Conservation (phyloP, 2,888 invertebrate genomes). For the Invenusta paracnida region DNA sequence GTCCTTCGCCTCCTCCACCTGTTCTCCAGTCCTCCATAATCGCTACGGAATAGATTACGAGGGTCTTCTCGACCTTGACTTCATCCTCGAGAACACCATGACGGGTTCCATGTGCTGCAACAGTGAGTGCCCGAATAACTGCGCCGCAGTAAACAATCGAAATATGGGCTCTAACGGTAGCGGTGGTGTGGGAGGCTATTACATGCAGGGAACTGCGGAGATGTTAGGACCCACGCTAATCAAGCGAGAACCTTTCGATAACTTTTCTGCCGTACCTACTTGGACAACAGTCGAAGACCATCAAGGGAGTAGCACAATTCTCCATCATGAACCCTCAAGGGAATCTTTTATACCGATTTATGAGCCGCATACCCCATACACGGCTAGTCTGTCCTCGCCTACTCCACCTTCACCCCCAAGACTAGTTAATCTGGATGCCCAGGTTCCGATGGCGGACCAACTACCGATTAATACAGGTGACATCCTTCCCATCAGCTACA, state of each 20-base stretch:
- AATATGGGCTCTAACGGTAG: background rate
- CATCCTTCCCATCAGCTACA: background rate
- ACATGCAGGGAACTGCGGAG: background rate
- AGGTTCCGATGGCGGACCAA: background rate
- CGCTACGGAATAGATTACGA: background rate
- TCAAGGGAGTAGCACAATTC: background rate
- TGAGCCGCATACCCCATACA: background rate
- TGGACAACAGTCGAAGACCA: background rate
- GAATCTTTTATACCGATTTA: background rate
- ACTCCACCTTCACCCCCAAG: background rate
- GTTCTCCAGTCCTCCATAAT: background rate
- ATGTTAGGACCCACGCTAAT: background rate
- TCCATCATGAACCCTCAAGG: background rate
- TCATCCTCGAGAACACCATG: slow-evolving; percentile 27
- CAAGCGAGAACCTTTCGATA: background rate
- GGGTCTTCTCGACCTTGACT: slow-evolving; percentile 24
- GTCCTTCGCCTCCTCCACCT: background rate
- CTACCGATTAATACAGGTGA: background rate
- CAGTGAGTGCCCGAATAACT: background rate
- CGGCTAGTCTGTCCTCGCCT: background rate
- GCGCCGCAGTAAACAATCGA: no score
- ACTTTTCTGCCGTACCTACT: background rate
- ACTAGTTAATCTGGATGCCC: background rate
- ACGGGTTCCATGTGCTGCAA: background rate
- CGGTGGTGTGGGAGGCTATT: background rate